phyloP scores from a whole-genome alignment of 1,140 invertebrate genomes.

The Philotrypesis tridentata region DNA sequence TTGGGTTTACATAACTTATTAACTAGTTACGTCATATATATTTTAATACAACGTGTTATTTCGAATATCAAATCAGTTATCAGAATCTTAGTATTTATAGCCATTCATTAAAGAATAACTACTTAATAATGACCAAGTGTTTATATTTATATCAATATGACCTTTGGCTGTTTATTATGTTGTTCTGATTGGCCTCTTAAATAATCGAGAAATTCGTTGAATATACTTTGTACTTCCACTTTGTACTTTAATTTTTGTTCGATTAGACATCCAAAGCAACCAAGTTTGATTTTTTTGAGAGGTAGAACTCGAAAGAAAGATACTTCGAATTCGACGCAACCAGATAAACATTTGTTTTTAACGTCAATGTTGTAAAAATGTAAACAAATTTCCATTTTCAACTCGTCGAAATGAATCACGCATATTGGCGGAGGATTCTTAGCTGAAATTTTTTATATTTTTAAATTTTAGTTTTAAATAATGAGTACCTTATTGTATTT shows the following conservation, averaged over 20 bases:
- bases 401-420: constrained; percentile 52
- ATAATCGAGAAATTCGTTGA: not conserved
- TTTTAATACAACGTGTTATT: too few species aligned
- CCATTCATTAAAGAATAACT: too few species aligned
- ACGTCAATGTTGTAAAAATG: constrained; percentile 60
- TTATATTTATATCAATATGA: constrained; percentile 46
- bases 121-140: too few species aligned
- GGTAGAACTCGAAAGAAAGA: constrained; percentile 40
- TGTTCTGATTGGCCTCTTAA: not conserved
- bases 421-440: constrained; percentile 65
- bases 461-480: not conserved
- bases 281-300: constrained; percentile 53
- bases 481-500: not conserved
- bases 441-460: constrained; percentile 52
- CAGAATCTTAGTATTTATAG: too few species aligned
- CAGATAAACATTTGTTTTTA: constrained; percentile 53
- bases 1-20: too few species aligned
- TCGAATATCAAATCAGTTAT: too few species aligned
- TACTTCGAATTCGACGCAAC: constrained; percentile 56
- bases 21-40: too few species aligned
- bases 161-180: constrained; percentile 11
- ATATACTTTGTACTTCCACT: not conserved
- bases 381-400: constrained; percentile 59
- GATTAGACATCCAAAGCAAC: constrained; percentile 53
- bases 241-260: not conserved